Conservation (phyloP, 2,113 vertebrate species). For the Nesogale talazaci region DNA sequence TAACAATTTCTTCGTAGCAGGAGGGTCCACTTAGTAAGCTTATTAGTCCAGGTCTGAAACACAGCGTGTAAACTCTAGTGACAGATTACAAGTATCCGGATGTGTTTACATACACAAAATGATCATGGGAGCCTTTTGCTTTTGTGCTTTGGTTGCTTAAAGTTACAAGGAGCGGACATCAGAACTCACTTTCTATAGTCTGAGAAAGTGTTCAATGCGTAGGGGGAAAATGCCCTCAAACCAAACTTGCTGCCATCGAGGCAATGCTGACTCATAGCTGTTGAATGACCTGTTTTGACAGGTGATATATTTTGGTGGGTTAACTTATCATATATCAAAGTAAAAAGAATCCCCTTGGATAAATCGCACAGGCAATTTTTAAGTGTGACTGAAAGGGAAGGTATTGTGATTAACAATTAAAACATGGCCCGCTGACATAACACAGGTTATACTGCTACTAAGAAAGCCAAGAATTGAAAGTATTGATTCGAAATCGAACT, state of each 20-base stretch:
- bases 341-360: neutral
- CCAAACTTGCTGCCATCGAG: no score
- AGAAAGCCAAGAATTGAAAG: slow-evolving; percentile 30
- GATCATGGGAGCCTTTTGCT: neutral
- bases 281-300: neutral
- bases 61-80: neutral
- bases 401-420: slow-evolving; percentile 6
- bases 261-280: no score
- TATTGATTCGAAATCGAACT: neutral
- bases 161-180: neutral
- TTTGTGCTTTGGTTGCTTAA: neutral
- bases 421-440: neutral
- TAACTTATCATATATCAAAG: neutral
- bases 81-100: neutral
- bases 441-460: neutral
- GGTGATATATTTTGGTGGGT: neutral
- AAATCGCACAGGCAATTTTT: neutral
- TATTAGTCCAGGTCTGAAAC: neutral
- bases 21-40: neutral
- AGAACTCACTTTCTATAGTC: neutral
- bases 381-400: neutral
- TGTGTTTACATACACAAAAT: neutral
- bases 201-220: neutral
- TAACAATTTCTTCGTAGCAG: neutral
- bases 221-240: neutral